Conservation (phyloP, 2,888 invertebrate genomes). For the Drosophila picticornis region DNA sequence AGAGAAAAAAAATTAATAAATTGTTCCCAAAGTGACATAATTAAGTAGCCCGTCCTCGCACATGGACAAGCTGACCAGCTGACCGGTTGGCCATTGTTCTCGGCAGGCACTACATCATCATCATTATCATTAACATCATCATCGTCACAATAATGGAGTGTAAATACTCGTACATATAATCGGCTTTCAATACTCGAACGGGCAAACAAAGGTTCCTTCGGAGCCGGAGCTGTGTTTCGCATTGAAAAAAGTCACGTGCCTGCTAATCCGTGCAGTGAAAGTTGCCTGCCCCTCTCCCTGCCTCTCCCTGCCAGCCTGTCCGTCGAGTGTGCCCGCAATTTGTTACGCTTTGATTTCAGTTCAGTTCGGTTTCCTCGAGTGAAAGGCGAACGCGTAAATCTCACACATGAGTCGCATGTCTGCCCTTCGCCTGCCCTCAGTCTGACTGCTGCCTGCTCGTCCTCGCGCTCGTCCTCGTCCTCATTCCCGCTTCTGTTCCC, state of each 20-base stretch:
- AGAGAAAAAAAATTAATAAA: slow-evolving; percentile 57
- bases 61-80: slow-evolving; percentile 40
- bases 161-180: slow-evolving; percentile 68
- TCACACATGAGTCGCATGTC: slow-evolving; percentile 52
- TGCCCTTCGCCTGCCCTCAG: slow-evolving; percentile 18
- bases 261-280: slow-evolving; percentile 70
- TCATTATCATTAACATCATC: slow-evolving; percentile 3
- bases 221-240: slow-evolving; percentile 33
- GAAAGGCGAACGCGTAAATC: slow-evolving; percentile 67
- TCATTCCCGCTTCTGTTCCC: background rate
- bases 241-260: slow-evolving; percentile 76
- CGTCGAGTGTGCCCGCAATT: slow-evolving; percentile 64
- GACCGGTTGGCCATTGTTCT: slow-evolving; percentile 54
- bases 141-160: slow-evolving; percentile 68
- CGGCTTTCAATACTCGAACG: slow-evolving; percentile 62
- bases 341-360: slow-evolving; percentile 77
- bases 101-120: slow-evolving; percentile 31
- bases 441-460: slow-evolving; percentile 18
- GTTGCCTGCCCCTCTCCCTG: slow-evolving; percentile 35
- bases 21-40: slow-evolving; percentile 70
- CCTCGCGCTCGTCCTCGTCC: slow-evolving; percentile 14
- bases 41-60: slow-evolving; percentile 50
- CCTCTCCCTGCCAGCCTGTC: slow-evolving; percentile 21
- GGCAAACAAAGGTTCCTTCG: slow-evolving; percentile 53
- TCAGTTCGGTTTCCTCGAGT: slow-evolving; percentile 37